These are phyloP conservation scores for Eristalinus sepulchralis DNA, from an alignment of 2,888 invertebrate genomes.

Conservation along the genomic window DNA sequence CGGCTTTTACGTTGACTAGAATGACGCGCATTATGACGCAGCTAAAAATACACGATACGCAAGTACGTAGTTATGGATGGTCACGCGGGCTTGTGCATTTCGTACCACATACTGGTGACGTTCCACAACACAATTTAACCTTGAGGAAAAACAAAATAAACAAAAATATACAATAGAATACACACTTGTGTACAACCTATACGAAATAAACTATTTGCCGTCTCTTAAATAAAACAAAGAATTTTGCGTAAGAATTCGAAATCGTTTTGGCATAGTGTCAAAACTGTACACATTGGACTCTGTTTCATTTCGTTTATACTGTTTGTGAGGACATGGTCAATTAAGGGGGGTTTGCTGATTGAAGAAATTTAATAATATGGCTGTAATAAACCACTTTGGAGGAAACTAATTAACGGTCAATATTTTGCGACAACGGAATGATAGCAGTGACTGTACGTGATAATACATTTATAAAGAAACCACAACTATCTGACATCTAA, in stretches of 20 bases:
- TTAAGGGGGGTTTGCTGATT: background rate
- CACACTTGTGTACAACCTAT: background rate
- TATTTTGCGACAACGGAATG: background rate
- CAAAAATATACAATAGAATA: background rate
- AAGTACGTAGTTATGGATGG: background rate
- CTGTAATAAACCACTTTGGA: background rate
- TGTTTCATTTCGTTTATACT: background rate
- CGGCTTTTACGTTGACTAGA: background rate
- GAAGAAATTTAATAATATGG: background rate
- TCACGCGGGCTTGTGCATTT: background rate
- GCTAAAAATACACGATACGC: background rate
- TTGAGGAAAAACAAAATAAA: background rate
- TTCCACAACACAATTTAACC: background rate
- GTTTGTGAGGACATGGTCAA: slow-evolving; percentile 8
- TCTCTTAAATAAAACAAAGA: slow-evolving; percentile 7
- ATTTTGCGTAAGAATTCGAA: slow-evolving; percentile 46
- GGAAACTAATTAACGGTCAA: background rate
- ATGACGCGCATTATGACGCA: background rate
- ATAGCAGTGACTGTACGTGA: background rate
- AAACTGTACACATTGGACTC: slow-evolving; percentile 4
- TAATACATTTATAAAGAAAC: background rate
- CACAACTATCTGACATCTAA: background rate
- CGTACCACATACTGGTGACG: background rate
- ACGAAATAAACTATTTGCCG: slow-evolving; percentile 2
- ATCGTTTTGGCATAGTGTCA: slow-evolving; percentile 36